phyloP scores from a whole-genome alignment of 2,888 invertebrate species.

The Zele albiditarsus region DNA sequence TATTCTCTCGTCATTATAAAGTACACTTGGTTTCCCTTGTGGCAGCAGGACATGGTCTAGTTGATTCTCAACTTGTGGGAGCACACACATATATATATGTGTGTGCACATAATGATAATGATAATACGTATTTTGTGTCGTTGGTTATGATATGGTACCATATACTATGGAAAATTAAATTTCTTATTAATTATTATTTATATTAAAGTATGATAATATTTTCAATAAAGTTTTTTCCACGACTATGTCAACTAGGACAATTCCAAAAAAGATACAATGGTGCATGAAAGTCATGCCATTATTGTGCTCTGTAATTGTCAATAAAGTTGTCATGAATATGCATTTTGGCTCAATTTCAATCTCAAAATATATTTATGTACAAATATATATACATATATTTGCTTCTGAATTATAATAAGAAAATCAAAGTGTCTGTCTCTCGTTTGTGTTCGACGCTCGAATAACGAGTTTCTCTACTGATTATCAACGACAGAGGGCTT shows the following conservation, averaged over 20 bases:
- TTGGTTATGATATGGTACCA: constrained; percentile 24
- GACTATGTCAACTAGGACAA: too few relatives aligned
- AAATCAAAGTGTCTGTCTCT: constrained; percentile 28
- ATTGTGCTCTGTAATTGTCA: not conserved
- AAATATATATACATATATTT: not conserved
- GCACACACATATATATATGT: not conserved
- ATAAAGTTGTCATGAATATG: not conserved
- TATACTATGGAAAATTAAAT: constrained; percentile 38
- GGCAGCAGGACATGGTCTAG: constrained; percentile 61
- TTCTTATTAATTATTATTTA: constrained; percentile 5
- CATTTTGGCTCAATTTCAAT: not conserved
- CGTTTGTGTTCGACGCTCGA: constrained; percentile 16
- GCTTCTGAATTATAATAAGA: constrained; percentile 24
- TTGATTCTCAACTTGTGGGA: constrained; percentile 49
- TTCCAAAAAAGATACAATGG: too few relatives aligned
- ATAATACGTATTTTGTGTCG: constrained; percentile 38
- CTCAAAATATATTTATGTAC: not conserved
- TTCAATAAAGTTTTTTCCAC: too few relatives aligned
- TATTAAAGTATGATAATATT: too few relatives aligned
- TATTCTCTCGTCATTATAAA: constrained; percentile 65
- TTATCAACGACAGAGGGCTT: constrained; percentile 30
- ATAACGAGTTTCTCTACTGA: constrained; percentile 28
- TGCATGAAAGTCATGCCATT: not conserved
- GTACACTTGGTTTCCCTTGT: constrained; percentile 34
- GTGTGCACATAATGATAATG: constrained; percentile 19